Base-by-base conservation (phyloP, 2,113 vertebrate species). In the Willisornis vidua region DNA sequence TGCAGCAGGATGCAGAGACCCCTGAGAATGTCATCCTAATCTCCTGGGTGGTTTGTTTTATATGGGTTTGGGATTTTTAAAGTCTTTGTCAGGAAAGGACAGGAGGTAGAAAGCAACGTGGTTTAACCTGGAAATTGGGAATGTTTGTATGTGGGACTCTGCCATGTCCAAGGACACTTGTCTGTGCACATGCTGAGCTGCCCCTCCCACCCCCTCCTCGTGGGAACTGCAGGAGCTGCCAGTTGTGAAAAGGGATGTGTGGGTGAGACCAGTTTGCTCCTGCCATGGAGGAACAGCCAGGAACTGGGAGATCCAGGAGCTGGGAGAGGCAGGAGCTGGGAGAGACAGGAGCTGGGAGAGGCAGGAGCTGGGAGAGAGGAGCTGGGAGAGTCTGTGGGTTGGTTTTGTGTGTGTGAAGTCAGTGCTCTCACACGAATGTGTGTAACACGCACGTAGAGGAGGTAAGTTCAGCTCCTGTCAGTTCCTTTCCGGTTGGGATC, bases 131-230 rank as follows among this genome's bases (percentile, higher is more conserved):
- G 77, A 52, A 51, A 37, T 5, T 5, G 46, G 88, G 68, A 11
- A 5, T 10, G 20, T 70, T 35, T n/a, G 29, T 7, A 35, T 63
- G n/a, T 6, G 46, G 45, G 35, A 33, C 55, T 28, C 57, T 2
- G 15, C 1, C 10, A 35, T 4, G 28, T 14, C 5, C 31, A 7
- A 25, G 35, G 29, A 7, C 15, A 0, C 22, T 19, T 5, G 35
- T n/a, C 6, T 4, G 35, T 35, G 35, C 35, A 6, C 17, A 2
- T 4, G 0, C 31, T 26, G 45, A 12, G 8, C 72, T 41, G 4
- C 4, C 19, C 19, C 28, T 63, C 26, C 57, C 17, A 16, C 25
- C 10, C 29, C 23, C 45, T 46, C 67, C 61, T 48, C 1, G 1
- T 11, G 61, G 41, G 24, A 54, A 23, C 55, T 5, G 1, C 46